Evolutionary conservation across 2,888 invertebrate genomes (phyloP), one percentile per base, ranked within the genome.

Genomic region (Lasioglossum calceatum): DNA sequence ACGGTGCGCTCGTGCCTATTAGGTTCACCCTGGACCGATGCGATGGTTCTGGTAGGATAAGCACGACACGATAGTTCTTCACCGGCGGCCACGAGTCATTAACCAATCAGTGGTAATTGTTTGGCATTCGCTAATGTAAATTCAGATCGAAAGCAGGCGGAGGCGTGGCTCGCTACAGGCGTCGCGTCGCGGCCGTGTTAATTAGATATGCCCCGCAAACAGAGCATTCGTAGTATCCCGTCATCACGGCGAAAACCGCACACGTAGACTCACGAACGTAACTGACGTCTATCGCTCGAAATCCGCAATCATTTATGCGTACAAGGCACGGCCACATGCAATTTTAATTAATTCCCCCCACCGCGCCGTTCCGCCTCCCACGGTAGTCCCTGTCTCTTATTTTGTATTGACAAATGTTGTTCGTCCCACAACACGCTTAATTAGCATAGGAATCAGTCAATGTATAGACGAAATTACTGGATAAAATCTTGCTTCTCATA

Each of bases 101-200:
- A 91, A 87, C 89, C 88, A 90, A 89, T 91, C 88, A 86, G 81
- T 78, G 86, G 44, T 90, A 91, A 92, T 92, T 88, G 92, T 90
- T 88, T 79, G 86, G 76, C 87, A 88, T 88, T 80, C 84, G 85
- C 82, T 86, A 85, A 91, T 87, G 87, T 86, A 87, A 80, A 88
- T 89, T 74, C 76, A 77, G 67, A 89, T 89, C 77, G 86, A 85
- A 82, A 75, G 71, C 78, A 27, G 39, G 19, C 72, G n/a, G 47
- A 79, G 72, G 47, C 61, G 72, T 88, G 75, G 42, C 64, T 32
- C 39, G 72, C 50, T 47, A 71, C 67, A n/a, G 64, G 78, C 84
- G 77, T 72, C 58, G 73, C 74, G 54, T 72, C 58, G 73, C 72
- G 54, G 79, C n/a, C 32, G 87, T 50, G 76, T 77, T 88, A 89